A percentile compares a stretch with the other conserved stretches of the same genome.
Evolutionary conservation across 1,140 invertebrate species (phyloP).

Genomic region (Condylostylus longicornis): DNA sequence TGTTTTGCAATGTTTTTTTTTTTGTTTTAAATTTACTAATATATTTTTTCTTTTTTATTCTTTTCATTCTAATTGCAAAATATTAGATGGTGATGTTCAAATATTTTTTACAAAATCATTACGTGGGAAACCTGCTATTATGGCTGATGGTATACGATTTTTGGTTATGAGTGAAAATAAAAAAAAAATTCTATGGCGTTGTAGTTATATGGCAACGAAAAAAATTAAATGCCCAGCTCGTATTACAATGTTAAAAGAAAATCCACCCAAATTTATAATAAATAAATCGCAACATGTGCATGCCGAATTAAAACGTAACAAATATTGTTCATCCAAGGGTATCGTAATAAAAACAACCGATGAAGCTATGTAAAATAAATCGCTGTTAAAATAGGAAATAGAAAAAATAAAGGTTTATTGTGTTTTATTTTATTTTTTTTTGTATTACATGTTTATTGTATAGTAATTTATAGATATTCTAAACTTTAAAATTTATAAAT

Average conservation of each 20-base stretch:
- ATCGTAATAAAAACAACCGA: too few relatives aligned
- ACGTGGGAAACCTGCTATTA: constrained; percentile 26
- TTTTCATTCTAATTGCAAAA: constrained; percentile 9
- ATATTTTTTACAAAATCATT: constrained; percentile 30
- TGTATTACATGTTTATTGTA: too few relatives aligned
- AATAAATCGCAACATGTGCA: constrained; percentile 28
- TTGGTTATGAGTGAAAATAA: constrained; percentile 31
- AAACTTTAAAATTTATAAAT: too few relatives aligned
- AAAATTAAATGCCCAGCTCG: constrained; percentile 30
- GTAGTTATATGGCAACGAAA: constrained; percentile 30
- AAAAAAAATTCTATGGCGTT: constrained; percentile 31
- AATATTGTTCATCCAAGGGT: constrained; percentile 28
- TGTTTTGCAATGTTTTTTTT: too few relatives aligned
- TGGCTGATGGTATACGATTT: constrained; percentile 30
- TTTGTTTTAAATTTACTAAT: too few relatives aligned
- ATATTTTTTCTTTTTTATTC: constrained; percentile 3
- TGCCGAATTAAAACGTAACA: constrained; percentile 27
- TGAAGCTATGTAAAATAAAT: too few relatives aligned
- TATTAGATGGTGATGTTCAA: constrained; percentile 19
- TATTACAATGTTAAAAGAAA: constrained; percentile 29
- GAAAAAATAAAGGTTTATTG: too few relatives aligned
- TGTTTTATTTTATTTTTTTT: too few relatives aligned
- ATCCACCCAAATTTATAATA: constrained; percentile 28
- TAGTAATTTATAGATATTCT: too few relatives aligned
- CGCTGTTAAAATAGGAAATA: too few relatives aligned